Evolutionary conservation across 1,140 invertebrate species (phyloP).

Genomic region (Achatina immaculata): DNA sequence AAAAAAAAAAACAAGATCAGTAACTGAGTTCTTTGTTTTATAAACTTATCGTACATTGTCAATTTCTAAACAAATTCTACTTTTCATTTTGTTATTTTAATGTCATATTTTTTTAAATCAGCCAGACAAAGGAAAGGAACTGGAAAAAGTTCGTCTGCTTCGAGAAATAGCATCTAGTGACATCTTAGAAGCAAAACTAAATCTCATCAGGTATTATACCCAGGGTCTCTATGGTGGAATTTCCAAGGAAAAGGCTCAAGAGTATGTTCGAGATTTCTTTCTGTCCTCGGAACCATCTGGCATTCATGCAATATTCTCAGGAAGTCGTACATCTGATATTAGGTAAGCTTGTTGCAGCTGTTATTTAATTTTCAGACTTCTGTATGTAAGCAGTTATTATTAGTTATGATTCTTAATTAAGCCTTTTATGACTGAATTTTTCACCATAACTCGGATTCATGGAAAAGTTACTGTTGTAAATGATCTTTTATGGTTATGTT

Average conservation of each 20-base stretch:
- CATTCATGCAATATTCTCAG: slow-evolving; percentile 58
- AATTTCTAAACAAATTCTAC: too few relatives aligned
- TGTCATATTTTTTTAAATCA: too few relatives aligned
- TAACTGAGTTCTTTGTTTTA: too few relatives aligned
- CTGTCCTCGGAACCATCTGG: slow-evolving; percentile 59
- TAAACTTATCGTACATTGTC: too few relatives aligned
- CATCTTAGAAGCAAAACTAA: slow-evolving; percentile 56
- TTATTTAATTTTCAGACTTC: not conserved
- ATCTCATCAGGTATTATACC: slow-evolving; percentile 61
- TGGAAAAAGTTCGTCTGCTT: slow-evolving; percentile 60
- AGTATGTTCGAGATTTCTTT: slow-evolving; percentile 60
- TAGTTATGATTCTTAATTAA: too few relatives aligned
- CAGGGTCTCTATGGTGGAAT: slow-evolving; percentile 63
- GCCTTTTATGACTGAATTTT: too few relatives aligned
- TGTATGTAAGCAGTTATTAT: too few relatives aligned
- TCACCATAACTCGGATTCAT: not conserved
- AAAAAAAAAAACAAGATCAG: too few relatives aligned
- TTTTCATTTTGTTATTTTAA: too few relatives aligned
- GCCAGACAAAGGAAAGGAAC: slow-evolving; percentile 30
- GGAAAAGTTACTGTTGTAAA: not conserved
- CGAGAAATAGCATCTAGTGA: slow-evolving; percentile 54
- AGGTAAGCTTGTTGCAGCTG: slow-evolving; percentile 54
- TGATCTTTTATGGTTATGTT: not conserved
- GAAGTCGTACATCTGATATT: slow-evolving; percentile 66
- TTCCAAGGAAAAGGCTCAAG: slow-evolving; percentile 52